phyloP scores from a whole-genome alignment of 2,888 invertebrate genomes.

The Lithophane semibrunnea region DNA sequence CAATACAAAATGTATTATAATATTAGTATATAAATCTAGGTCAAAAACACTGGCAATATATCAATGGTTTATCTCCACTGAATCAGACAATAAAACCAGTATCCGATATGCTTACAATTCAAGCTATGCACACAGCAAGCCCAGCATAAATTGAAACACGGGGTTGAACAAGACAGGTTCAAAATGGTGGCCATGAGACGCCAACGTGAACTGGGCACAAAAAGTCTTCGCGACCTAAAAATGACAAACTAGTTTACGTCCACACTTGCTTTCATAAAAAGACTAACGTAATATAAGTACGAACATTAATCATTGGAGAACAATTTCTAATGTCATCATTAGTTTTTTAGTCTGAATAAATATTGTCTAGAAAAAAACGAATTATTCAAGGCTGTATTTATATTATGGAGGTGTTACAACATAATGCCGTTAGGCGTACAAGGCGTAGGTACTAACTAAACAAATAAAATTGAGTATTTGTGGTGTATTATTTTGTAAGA shows the following conservation, averaged over 20 bases:
- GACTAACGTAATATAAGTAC: constrained; percentile 15
- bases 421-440: background rate
- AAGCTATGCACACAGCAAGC: background rate
- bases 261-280: constrained; percentile 40
- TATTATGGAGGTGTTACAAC: background rate
- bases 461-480: background rate
- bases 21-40: constrained; percentile 23
- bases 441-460: background rate
- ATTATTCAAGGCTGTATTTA: constrained; percentile 20
- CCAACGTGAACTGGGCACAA: constrained; percentile 1
- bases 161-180: background rate
- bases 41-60: constrained; percentile 37
- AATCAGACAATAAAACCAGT: constrained; percentile 39
- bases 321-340: constrained; percentile 48
- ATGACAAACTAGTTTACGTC: constrained; percentile 22
- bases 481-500: background rate
- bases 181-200: background rate
- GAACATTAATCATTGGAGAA: constrained; percentile 30
- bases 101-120: constrained; percentile 29
- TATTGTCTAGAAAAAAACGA: constrained; percentile 30
- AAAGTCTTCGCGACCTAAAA: constrained; percentile 21
- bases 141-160: background rate
- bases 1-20: background rate
- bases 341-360: constrained; percentile 35
- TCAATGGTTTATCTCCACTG: constrained; percentile 30